Evolutionary conservation across 2,888 invertebrate genomes (phyloP), one percentile per base, ranked within the genome.

Genomic region (Octodonta nipae): DNA sequence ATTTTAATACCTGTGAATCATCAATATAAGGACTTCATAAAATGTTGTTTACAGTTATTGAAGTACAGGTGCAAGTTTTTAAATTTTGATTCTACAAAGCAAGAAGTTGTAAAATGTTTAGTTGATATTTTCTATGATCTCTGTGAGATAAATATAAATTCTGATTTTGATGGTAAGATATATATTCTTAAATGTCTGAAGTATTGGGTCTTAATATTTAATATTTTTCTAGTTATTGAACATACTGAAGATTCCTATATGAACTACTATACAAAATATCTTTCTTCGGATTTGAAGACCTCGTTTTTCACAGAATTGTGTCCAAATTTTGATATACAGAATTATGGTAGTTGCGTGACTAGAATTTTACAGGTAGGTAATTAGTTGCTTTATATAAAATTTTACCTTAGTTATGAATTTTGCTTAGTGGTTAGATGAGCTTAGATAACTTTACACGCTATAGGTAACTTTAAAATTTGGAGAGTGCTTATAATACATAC

Each of bases 1-100:
- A n/a, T n/a, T n/a, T n/a, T 28, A 12, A 32, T 44, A 28, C 28
- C 14, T 5, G 15, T 43, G 7, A 34, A 20, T 12, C 24, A 37
- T n/a, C 32, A 44, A 42, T 35, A 7, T 36, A 37, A 17, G 13
- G 30, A 2, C 26, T 41, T 4, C 34, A 45, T 10, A 31, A 36
- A n/a, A 26, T 40, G n/a, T 32, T 53, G n/a, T 4, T 34, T 50
- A 12, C 42, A 39, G n/a, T 37, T 52, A n/a, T 46, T 55, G 41
- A 40, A 43, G 30, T 42, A 38, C 36, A 35, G 58, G 26, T 50
- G 49, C 35, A 49, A 42, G 4, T 54, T 56, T 40, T 34, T 52
- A n/a, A 43, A 49, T 10, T 58, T 54, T 41, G 40, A 51, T 15
- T 24, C 31, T 14, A 12, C 43, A 7, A 52, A 51, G 26, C 48